A percentile compares a stretch with the other conserved stretches of the same genome.
phyloP scores from a whole-genome alignment of 2,113 vertebrate genomes.

The Oncorhynchus masou region DNA sequence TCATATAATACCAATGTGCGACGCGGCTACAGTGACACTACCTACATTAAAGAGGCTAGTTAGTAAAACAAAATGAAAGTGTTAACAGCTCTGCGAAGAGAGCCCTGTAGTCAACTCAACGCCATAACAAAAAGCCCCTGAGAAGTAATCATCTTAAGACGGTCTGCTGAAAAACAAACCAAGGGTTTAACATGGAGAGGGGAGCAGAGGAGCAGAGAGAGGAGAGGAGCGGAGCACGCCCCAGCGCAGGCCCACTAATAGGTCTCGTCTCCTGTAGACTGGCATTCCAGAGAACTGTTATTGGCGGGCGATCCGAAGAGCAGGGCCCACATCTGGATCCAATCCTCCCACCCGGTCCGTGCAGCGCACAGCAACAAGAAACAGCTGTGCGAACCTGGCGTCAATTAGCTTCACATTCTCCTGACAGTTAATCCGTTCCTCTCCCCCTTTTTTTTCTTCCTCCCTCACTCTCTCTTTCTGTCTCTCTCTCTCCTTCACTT shows the following conservation, averaged over 20 bases:
- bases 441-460: conserved; percentile 38
- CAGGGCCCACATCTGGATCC: conserved; percentile 76
- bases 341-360: conserved; percentile 62
- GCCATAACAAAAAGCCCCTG: conserved; percentile 19
- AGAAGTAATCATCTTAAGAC: conserved; percentile 9
- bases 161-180: conserved; percentile 3
- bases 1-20: conserved; percentile 60
- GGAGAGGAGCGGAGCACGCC: too few relatives aligned
- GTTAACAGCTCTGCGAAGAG: conserved; percentile 47
- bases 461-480: background rate
- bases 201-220: conserved; percentile 14
- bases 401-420: conserved; percentile 78
- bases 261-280: conserved; percentile 64
- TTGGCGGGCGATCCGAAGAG: conserved; percentile 59
- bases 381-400: conserved; percentile 78
- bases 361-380: conserved; percentile 72
- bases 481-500: conserved; percentile 1
- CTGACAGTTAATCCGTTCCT: conserved; percentile 71
- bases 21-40: conserved; percentile 46
- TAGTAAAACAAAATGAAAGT: conserved; percentile 54
- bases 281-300: conserved; percentile 66
- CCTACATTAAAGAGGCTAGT: background rate
- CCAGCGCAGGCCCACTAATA: conserved; percentile 44
- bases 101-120: conserved; percentile 14
- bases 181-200: conserved; percentile 46